These are phyloP conservation scores for Nautilus pompilius DNA, from an alignment of 1,140 invertebrate species.

Conservation along the genomic window DNA sequence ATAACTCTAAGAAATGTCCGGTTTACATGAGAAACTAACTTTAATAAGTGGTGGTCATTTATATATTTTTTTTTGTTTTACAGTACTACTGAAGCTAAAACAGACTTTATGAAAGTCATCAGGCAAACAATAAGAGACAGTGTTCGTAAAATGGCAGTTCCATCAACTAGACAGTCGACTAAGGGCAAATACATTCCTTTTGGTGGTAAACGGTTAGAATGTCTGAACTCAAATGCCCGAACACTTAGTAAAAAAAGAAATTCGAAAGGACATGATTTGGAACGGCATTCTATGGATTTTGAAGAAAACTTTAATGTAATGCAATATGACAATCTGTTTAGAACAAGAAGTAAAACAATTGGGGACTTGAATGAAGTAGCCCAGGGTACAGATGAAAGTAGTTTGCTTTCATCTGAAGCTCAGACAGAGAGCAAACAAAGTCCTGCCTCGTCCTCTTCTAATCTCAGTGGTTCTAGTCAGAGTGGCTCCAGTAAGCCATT, in stretches of 20 bases:
- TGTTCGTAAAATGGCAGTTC: slow-evolving; percentile 47
- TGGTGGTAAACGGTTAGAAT: slow-evolving; percentile 27
- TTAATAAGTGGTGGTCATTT: neutral
- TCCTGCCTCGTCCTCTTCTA: slow-evolving; percentile 89
- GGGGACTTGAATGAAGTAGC: slow-evolving; percentile 69
- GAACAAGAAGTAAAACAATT: slow-evolving; percentile 83
- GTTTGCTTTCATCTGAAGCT: slow-evolving; percentile 62
- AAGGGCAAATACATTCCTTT: slow-evolving; percentile 33
- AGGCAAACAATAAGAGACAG: slow-evolving; percentile 89
- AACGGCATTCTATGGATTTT: slow-evolving; percentile 85
- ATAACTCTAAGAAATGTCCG: neutral
- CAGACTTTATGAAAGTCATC: slow-evolving; percentile 94
- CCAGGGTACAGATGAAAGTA: slow-evolving; percentile 84
- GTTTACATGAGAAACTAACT: neutral
- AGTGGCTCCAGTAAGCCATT: slow-evolving; percentile 88
- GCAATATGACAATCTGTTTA: slow-evolving; percentile 72
- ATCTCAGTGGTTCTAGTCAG: slow-evolving; percentile 79
- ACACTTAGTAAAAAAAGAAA: slow-evolving; percentile 68
- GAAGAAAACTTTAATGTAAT: slow-evolving; percentile 59
- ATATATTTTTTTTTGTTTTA: slow-evolving; percentile 23
- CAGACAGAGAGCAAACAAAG: slow-evolving; percentile 58
- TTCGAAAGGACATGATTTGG: slow-evolving; percentile 57
- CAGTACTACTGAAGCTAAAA: slow-evolving; percentile 90
- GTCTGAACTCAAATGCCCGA: slow-evolving; percentile 27
- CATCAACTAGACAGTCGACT: slow-evolving; percentile 10